A percentile compares a stretch with the other conserved stretches of the same genome.
Evolutionary conservation across 2,113 vertebrate species (phyloP).

Genomic region (Atlantisia rogersi): DNA sequence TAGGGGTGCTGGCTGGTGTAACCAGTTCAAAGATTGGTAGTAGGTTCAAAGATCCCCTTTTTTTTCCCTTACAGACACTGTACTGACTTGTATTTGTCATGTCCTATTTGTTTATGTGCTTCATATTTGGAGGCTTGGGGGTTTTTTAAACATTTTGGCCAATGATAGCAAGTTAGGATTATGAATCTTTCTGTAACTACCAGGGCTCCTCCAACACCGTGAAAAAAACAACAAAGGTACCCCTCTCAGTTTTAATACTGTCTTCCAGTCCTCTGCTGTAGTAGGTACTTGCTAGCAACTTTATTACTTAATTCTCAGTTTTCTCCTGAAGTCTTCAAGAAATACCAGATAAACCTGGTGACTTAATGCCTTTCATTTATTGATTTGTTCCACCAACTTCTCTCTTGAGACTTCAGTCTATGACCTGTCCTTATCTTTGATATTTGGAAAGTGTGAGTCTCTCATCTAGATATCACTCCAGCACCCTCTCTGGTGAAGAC

Average conservation of each 20-base stretch:
- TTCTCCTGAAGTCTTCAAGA: slow-evolving; percentile 26
- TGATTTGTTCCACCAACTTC: slow-evolving; percentile 29
- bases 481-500: slow-evolving; percentile 28
- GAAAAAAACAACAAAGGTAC: background rate
- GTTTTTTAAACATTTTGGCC: background rate
- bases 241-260: background rate
- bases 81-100: background rate
- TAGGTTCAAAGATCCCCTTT: background rate
- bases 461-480: slow-evolving; percentile 32
- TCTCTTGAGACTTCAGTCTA: slow-evolving; percentile 14
- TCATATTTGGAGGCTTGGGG: background rate
- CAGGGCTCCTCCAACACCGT: background rate
- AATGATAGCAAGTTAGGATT: background rate
- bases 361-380: slow-evolving; percentile 47
- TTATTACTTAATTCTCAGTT: slow-evolving; percentile 25
- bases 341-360: slow-evolving; percentile 3
- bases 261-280: slow-evolving; percentile 34
- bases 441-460: slow-evolving; percentile 48
- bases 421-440: slow-evolving; percentile 38
- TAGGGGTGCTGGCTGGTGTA: background rate
- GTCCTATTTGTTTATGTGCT: background rate
- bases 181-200: background rate
- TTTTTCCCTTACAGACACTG: background rate
- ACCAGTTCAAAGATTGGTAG: background rate
- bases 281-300: slow-evolving; percentile 9